These are phyloP conservation scores for Zygothrica quintamaculata DNA, from an alignment of 2,888 invertebrate genomes.

Conservation along the genomic window DNA sequence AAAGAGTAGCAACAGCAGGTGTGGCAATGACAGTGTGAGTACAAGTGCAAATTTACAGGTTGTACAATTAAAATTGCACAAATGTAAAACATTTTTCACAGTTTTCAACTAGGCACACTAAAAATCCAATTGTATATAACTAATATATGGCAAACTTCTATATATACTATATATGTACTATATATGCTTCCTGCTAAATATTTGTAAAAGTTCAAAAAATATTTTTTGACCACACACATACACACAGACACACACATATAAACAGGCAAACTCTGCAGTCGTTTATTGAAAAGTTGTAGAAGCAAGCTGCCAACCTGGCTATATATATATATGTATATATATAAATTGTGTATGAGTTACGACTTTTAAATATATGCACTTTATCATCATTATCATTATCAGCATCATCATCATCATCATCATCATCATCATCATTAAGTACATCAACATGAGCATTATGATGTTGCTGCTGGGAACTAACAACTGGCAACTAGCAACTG, in stretches of 20 bases:
- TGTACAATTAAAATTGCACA: constrained; percentile 69
- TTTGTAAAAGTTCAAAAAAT: too few species aligned
- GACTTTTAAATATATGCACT: constrained; percentile 39
- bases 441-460: constrained; percentile 3
- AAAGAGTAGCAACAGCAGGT: too few species aligned
- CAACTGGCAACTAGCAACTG: constrained; percentile 32
- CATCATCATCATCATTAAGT: constrained; percentile 5
- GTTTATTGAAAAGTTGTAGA: constrained; percentile 75
- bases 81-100: constrained; percentile 40
- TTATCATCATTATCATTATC: constrained; percentile 32
- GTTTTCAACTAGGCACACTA: constrained; percentile 34
- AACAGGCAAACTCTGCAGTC: too few species aligned
- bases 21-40: too few species aligned
- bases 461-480: neutral
- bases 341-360: constrained; percentile 62
- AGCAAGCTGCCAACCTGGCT: constrained; percentile 35
- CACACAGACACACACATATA: too few species aligned
- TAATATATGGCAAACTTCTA: constrained; percentile 38
- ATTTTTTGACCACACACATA: constrained; percentile 57
- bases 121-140: constrained; percentile 58
- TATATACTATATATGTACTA: too few species aligned
- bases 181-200: too few species aligned
- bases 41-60: constrained; percentile 50
- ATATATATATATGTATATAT: too few species aligned
- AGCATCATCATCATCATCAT: constrained; percentile 4